phyloP scores from a whole-genome alignment of 2,113 vertebrate species.

The Nycticorax nycticorax region DNA sequence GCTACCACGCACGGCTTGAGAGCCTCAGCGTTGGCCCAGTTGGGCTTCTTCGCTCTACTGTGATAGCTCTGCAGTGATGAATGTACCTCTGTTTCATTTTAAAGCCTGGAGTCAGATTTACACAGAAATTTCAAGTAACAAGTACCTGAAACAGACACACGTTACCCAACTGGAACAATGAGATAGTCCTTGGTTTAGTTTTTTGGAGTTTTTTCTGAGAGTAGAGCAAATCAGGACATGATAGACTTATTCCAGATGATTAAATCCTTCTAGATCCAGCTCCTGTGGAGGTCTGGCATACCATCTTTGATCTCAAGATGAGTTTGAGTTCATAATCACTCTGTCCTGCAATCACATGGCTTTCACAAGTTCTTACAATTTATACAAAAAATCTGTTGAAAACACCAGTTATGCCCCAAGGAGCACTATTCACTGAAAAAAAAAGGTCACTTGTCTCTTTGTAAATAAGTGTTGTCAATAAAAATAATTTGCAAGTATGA shows the following conservation, averaged over 20 bases:
- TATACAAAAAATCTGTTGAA: neutral
- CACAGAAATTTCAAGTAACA: neutral
- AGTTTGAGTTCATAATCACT: neutral
- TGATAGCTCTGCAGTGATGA: neutral
- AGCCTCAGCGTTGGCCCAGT: fast-evolving
- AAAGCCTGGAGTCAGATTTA: neutral
- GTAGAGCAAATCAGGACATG: neutral
- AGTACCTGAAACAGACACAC: neutral
- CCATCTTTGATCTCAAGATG: neutral
- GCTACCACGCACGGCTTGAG: fast-evolving
- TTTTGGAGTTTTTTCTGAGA: neutral
- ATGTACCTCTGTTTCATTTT: neutral
- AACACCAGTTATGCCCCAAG: neutral
- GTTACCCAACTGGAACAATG: neutral
- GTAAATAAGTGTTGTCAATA: neutral
- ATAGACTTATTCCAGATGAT: neutral
- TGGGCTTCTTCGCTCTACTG: neutral
- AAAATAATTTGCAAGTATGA: neutral
- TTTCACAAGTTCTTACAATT: neutral
- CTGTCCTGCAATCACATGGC: neutral
- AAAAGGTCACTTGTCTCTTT: neutral
- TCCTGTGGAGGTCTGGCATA: neutral
- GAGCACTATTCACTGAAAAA: neutral
- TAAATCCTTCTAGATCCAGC: neutral
- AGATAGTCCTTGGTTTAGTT: neutral